A percentile compares a stretch with the other conserved stretches of the same genome.
Conservation (phyloP, 1,140 invertebrate genomes). For the Sesamia nonagrioides region DNA sequence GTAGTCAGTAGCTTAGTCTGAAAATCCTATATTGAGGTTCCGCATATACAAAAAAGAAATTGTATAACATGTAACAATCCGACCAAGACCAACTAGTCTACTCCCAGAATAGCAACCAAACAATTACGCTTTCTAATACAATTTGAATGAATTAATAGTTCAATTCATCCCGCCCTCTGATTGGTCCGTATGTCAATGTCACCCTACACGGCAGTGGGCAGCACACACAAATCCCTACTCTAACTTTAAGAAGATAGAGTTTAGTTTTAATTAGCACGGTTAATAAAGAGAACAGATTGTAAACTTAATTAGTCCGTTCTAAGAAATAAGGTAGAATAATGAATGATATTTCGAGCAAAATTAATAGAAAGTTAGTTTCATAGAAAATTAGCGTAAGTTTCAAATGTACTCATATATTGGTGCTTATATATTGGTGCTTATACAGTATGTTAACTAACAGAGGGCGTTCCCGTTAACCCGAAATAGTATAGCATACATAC, state of each 20-base stretch:
- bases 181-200: constrained; percentile 55
- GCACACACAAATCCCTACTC: constrained; percentile 4
- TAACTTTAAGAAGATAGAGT: not conserved
- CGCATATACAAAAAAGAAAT: too few relatives aligned
- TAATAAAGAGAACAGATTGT: constrained; percentile 32
- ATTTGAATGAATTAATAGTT: constrained; percentile 52
- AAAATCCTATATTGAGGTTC: too few relatives aligned
- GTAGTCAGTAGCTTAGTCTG: too few relatives aligned
- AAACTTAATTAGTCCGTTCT: constrained; percentile 41
- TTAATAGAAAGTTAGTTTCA: constrained; percentile 17
- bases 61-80: not conserved
- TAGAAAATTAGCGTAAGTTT: not conserved
- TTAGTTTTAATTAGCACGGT: not conserved
- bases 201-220: not conserved
- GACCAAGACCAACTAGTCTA: not conserved
- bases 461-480: too few relatives aligned
- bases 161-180: constrained; percentile 48
- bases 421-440: too few relatives aligned
- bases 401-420: not conserved
- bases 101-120: constrained; percentile 15
- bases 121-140: constrained; percentile 45
- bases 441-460: too few relatives aligned
- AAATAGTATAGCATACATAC: too few relatives aligned
- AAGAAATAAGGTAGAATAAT: constrained; percentile 31
- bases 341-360: constrained; percentile 26